A percentile compares a stretch with the other conserved stretches of the same genome.
Conservation (phyloP, 2,888 invertebrate species). For the Apantesis nais region DNA sequence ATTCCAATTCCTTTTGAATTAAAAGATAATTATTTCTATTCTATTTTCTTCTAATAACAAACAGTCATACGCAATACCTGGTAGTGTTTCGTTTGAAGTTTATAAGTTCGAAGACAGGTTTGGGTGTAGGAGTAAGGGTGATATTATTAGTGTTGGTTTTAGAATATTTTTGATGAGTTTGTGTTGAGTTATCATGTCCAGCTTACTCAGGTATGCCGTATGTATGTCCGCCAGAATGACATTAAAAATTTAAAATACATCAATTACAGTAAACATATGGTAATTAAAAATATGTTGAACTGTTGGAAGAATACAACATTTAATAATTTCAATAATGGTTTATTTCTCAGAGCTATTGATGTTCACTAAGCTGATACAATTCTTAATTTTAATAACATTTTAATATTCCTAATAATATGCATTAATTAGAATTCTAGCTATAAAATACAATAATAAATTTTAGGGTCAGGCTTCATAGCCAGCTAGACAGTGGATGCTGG, state of each 20-base stretch:
- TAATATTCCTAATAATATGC: conserved; percentile 83
- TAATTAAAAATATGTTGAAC: conserved; percentile 27
- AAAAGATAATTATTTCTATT: conserved; percentile 1
- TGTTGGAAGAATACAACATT: conserved; percentile 77
- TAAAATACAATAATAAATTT: conserved; percentile 82
- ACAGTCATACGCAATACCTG: conserved; percentile 51
- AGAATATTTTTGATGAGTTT: conserved; percentile 37
- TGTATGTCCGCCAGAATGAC: conserved; percentile 36
- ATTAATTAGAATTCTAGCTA: conserved; percentile 85
- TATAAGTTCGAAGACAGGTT: conserved; percentile 23
- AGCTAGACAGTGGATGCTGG: conserved; percentile 60
- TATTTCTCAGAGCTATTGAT: conserved; percentile 85
- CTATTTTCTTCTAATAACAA: conserved; percentile 24
- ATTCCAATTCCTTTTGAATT: conserved; percentile 33
- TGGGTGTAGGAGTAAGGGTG: conserved; percentile 29
- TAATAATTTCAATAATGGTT: conserved; percentile 85
- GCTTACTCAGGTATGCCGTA: conserved; percentile 43
- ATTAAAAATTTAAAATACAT: conserved; percentile 21
- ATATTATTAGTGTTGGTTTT: conserved; percentile 39
- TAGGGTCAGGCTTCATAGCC: conserved; percentile 69
- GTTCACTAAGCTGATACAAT: conserved; percentile 86
- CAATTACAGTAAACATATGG: conserved; percentile 28
- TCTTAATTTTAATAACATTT: conserved; percentile 84
- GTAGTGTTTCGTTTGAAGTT: conserved; percentile 12
- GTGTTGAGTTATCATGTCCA: conserved; percentile 32